Evolutionary conservation across 2,888 invertebrate genomes (phyloP).

Genomic region (Amaurobius ferox): DNA sequence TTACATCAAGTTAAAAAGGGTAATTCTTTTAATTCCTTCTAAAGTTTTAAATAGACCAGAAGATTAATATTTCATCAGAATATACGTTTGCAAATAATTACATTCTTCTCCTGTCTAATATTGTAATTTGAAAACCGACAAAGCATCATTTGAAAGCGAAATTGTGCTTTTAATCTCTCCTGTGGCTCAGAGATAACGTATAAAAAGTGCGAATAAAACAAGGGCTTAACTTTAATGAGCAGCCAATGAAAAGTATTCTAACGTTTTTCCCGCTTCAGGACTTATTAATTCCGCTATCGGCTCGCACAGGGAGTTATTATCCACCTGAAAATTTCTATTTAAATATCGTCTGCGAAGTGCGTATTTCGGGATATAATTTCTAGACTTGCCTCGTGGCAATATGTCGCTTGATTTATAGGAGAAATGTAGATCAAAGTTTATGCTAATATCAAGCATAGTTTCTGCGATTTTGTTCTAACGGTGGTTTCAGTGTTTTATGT

Average conservation of each 20-base stretch:
- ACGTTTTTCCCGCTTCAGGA: conserved; percentile 9
- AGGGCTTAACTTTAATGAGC: conserved; percentile 60
- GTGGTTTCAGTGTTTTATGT: too few relatives aligned
- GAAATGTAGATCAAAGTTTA: background rate
- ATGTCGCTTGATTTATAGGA: conserved; percentile 8
- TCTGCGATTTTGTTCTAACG: conserved; percentile 15
- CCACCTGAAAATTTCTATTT: conserved; percentile 49
- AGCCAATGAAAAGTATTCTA: conserved; percentile 34
- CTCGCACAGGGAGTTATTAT: conserved; percentile 52
- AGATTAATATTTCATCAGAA: too few relatives aligned
- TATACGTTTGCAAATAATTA: too few relatives aligned
- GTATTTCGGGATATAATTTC: conserved; percentile 32
- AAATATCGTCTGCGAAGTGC: conserved; percentile 16
- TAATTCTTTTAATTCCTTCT: too few relatives aligned
- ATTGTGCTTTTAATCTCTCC: too few relatives aligned
- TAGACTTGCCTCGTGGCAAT: background rate
- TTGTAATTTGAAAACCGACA: too few relatives aligned
- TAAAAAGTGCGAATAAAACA: conserved; percentile 49
- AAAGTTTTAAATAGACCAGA: too few relatives aligned
- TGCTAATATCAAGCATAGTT: background rate
- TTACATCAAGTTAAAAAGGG: too few relatives aligned
- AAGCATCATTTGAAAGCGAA: too few relatives aligned
- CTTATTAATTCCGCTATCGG: conserved; percentile 64
- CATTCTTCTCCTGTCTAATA: too few relatives aligned
- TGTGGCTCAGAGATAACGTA: too few relatives aligned